Evolutionary conservation across 2,113 vertebrate genomes (phyloP).

Genomic region (Gambusia holbrooki): DNA sequence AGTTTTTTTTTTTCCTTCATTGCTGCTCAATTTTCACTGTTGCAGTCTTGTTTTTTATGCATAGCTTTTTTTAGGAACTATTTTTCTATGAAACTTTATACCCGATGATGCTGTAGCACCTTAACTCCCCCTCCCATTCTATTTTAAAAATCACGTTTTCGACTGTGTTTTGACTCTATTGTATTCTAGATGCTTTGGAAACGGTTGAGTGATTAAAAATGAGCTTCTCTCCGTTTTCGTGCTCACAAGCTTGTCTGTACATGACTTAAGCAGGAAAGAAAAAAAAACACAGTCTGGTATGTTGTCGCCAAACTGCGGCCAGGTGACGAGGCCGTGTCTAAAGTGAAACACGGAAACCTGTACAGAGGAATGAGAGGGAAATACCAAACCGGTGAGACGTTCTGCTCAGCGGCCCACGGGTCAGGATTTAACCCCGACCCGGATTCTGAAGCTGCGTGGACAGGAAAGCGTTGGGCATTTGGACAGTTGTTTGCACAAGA

Average conservation of each 20-base stretch:
- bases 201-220: not conserved
- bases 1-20: too few species aligned
- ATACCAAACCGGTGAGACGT: not conserved
- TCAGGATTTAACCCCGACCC: not conserved
- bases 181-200: not conserved
- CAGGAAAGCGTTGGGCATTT: not conserved
- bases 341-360: not conserved
- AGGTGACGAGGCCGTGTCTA: not conserved
- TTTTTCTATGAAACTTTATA: too few species aligned
- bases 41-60: too few species aligned
- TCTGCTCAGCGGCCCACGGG: not conserved
- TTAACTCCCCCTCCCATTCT: too few species aligned
- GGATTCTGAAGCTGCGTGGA: not conserved
- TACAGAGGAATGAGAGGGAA: not conserved
- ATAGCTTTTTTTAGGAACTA: too few species aligned
- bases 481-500: constrained; percentile 1
- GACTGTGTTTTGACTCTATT: too few species aligned
- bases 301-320: not conserved
- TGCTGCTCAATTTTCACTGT: too few species aligned
- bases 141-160: too few species aligned
- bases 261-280: not conserved
- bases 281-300: not conserved
- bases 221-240: not conserved
- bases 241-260: not conserved
- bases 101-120: too few species aligned